A percentile compares a stretch with the other conserved stretches of the same genome.
phyloP scores from a whole-genome alignment of 2,113 vertebrate species.

The Copsychus sechellarum region DNA sequence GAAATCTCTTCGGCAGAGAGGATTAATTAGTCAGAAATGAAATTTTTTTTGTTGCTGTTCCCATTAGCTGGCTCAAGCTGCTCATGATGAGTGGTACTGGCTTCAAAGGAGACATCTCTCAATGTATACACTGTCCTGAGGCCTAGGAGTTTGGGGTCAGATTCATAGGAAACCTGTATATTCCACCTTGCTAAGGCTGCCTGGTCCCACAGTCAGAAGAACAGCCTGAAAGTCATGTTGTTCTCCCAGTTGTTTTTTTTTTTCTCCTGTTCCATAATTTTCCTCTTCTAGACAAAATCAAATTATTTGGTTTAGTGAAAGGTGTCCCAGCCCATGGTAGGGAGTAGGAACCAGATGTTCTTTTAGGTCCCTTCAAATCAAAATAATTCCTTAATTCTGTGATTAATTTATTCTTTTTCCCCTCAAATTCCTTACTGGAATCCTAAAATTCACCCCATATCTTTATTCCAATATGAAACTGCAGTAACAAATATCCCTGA shows the following conservation, averaged over 20 bases:
- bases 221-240: background rate
- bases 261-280: background rate
- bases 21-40: background rate
- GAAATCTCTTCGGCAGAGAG: background rate
- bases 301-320: background rate
- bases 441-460: background rate
- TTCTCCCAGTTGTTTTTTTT: background rate
- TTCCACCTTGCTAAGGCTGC: background rate
- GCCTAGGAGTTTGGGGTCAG: background rate
- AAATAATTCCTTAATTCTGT: background rate
- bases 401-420: background rate
- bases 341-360: background rate
- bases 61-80: background rate
- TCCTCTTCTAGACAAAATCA: background rate
- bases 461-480: background rate
- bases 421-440: background rate
- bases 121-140: background rate
- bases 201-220: background rate
- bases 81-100: fast-evolving
- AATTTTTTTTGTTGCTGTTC: background rate
- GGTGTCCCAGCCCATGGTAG: background rate
- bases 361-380: background rate
- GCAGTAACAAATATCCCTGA: background rate
- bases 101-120: background rate
- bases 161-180: background rate